A percentile compares a stretch with the other conserved stretches of the same genome.
phyloP scores from a whole-genome alignment of 1,140 invertebrate species.

The Trichonephila clavipes region DNA sequence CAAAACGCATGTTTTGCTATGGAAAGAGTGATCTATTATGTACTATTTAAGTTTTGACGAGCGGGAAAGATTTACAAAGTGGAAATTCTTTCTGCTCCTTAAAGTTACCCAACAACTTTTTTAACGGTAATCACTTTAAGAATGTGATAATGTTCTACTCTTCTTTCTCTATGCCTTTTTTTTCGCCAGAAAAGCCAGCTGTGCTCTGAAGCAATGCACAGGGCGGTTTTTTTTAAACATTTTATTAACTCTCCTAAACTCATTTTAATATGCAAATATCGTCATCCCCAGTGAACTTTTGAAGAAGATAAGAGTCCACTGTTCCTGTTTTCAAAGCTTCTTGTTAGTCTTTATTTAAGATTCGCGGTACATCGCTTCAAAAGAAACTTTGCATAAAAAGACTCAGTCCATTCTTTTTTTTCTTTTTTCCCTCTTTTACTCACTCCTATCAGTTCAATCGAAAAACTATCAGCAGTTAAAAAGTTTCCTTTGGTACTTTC shows the following conservation, averaged over 20 bases:
- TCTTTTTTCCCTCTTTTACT: not conserved
- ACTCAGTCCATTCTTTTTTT: not conserved
- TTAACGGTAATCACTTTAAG: conserved; percentile 4
- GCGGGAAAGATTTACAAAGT: not conserved
- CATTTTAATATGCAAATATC: conserved; percentile 53
- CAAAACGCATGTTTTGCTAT: not conserved
- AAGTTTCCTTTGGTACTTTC: not conserved
- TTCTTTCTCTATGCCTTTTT: not conserved
- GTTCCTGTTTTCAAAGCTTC: not conserved
- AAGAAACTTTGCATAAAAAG: not conserved
- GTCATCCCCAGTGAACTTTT: not conserved
- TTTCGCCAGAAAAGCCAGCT: not conserved
- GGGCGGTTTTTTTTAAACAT: not conserved
- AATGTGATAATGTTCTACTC: conserved; percentile 1
- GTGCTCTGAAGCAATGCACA: not conserved
- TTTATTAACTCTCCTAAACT: conserved; percentile 43
- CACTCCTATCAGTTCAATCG: not conserved
- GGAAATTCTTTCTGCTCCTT: not conserved
- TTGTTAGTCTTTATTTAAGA: conserved; percentile 25
- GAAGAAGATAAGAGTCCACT: conserved; percentile 33
- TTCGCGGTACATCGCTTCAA: not conserved
- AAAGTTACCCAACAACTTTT: not conserved
- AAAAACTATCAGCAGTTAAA: not conserved
- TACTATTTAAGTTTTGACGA: not conserved
- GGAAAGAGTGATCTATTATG: not conserved